Evolutionary conservation across 2,888 invertebrate species (phyloP), one percentile per base, ranked within the genome.

Genomic region (Pseudanteris insignis): DNA sequence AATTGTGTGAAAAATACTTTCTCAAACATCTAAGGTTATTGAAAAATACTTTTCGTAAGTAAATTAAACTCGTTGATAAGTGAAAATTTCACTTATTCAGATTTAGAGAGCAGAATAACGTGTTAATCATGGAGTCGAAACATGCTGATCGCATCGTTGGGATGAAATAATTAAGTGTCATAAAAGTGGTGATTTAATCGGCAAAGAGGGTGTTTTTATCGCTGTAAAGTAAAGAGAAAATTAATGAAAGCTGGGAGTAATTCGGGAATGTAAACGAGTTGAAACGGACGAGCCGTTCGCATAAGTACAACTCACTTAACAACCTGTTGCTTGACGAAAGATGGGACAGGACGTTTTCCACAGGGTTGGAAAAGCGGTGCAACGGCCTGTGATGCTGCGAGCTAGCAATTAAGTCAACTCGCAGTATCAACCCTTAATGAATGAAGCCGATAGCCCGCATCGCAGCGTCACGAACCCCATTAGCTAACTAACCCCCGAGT

Each of bases 401-500:
- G 73, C 74, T 69, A 77, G 75, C 78, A 78, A 78, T 79, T 79
- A 79, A 78, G 75, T 76, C 75, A 38, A 48, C 50, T 50, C 38
- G 58, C 50, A 50, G 46, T 44, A 77, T 78, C 78, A 78, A 77
- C 75, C 77, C 73, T 78, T 79, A 79, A 79, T 78, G 77, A 79
- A 78, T 76, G 72, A 77, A 76, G 74, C 75, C 68, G 69, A 67
- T 70, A 68, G 67, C 62, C 63, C 64, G 65, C 66, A 66, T 68
- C 64, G 70, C 67, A 68, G 63, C 67, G 66, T 66, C 66, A 67
- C 69, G 70, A 73, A 71, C 73, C 75, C 78, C 77, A 77, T 78
- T 77, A 77, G 76, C 75, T 75, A 78, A 78, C 79, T 77, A 79
- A 77, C 78, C 76, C n/a, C 77, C 74, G 73, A 73, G 78, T 76